Conservation (phyloP, 2,113 vertebrate genomes). For the Arvicanthis niloticus region DNA sequence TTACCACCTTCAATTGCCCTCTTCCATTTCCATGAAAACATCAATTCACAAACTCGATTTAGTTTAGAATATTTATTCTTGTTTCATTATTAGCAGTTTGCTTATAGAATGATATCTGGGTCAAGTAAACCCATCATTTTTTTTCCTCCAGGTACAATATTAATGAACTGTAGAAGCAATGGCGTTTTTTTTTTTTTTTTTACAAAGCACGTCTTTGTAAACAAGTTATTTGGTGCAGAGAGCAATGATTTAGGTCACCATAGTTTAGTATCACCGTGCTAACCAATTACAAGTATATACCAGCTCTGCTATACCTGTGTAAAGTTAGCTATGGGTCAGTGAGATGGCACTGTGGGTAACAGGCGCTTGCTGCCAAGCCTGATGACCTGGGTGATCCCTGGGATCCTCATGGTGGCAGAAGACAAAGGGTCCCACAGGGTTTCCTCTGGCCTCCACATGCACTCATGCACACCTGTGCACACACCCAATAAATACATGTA, state of each 20-base stretch:
- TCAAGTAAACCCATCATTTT: neutral
- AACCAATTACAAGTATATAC: neutral
- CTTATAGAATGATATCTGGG: constrained; percentile 21
- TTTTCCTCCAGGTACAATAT: neutral
- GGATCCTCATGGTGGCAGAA: neutral
- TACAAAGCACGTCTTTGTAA: constrained; percentile 36
- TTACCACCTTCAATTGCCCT: constrained; percentile 14
- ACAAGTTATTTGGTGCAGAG: neutral
- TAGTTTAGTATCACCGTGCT: neutral
- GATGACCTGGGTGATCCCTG: neutral
- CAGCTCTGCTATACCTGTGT: neutral
- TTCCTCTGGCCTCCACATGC: neutral
- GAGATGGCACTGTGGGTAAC: neutral
- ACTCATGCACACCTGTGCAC: neutral
- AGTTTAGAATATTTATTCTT: constrained; percentile 49
- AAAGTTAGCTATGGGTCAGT: neutral
- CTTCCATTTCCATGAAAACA: constrained; percentile 44
- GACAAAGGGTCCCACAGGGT: neutral
- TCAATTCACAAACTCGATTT: constrained; percentile 34
- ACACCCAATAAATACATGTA: neutral
- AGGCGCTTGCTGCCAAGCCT: neutral
- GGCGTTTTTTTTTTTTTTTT: neutral
- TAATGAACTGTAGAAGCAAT: constrained; percentile 12
- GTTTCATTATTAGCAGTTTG: neutral
- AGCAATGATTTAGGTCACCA: neutral